phyloP scores from a whole-genome alignment of 2,113 vertebrate genomes.

The Chaetops frenatus region DNA sequence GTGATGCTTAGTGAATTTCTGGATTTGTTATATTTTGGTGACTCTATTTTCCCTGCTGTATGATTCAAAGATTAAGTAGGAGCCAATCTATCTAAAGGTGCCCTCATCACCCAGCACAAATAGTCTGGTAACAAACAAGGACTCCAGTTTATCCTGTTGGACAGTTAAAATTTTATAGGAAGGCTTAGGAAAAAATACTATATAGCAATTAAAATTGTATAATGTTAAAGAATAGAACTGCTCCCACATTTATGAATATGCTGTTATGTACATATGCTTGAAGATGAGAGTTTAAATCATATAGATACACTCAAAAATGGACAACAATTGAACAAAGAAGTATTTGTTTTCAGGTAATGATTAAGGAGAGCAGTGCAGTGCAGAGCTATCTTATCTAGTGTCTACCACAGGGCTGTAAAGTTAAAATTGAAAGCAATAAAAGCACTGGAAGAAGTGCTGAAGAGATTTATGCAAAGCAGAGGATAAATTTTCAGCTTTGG shows the following conservation, averaged over 20 bases:
- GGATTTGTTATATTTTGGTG: neutral
- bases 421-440: neutral
- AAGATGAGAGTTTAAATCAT: neutral
- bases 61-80: neutral
- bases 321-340: neutral
- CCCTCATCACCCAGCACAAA: neutral
- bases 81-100: neutral
- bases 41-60: neutral
- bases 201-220: neutral
- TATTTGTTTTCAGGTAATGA: neutral
- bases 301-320: neutral
- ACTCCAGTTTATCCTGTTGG: neutral
- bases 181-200: neutral
- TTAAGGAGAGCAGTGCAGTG: neutral
- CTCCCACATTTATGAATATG: neutral
- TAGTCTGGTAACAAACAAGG: neutral
- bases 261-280: neutral
- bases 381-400: neutral
- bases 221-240: neutral
- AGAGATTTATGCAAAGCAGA: constrained; percentile 32
- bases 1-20: neutral
- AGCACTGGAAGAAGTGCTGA: neutral
- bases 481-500: constrained; percentile 24
- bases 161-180: neutral
- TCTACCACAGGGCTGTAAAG: neutral